Evolutionary conservation across 1,140 invertebrate species (phyloP).

Genomic region (Steinernema feltiae): DNA sequence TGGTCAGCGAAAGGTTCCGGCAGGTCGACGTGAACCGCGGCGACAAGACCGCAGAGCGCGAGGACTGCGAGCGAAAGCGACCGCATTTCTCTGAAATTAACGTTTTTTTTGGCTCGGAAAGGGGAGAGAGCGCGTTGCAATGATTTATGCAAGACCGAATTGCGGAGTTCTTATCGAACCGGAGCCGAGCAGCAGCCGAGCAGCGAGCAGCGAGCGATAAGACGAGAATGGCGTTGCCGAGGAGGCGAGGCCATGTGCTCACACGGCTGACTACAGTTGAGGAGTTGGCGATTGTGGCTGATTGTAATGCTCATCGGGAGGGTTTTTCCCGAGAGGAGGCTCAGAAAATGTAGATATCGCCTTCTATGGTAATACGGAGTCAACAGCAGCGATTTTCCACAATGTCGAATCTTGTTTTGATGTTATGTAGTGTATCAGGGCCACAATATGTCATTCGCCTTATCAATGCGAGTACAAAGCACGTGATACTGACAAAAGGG

Average conservation of each 20-base stretch:
- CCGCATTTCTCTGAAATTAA: neutral
- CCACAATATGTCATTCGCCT: too few relatives aligned
- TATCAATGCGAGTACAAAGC: too few relatives aligned
- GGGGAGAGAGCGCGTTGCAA: neutral
- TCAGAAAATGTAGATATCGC: too few relatives aligned
- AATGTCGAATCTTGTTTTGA: too few relatives aligned
- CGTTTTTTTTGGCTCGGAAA: neutral
- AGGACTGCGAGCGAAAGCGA: neutral
- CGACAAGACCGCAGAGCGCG: neutral
- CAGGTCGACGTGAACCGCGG: constrained; percentile 36
- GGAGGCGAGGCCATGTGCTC: neutral
- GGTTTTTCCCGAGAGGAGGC: too few relatives aligned
- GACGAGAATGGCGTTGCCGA: neutral
- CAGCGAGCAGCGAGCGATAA: neutral
- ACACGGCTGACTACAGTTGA: neutral
- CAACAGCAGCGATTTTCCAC: too few relatives aligned
- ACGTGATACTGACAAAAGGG: too few relatives aligned
- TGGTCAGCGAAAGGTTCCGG: constrained; percentile 43
- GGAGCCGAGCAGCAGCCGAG: neutral
- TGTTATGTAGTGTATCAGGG: too few relatives aligned
- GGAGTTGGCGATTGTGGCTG: too few relatives aligned
- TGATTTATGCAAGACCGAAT: neutral
- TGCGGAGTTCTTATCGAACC: neutral
- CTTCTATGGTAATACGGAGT: too few relatives aligned
- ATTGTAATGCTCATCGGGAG: too few relatives aligned